Percentiles rank a stretch among this genome's conserved stretches.
Evolutionary conservation across 2,113 vertebrate species (phyloP).

Genomic region (Daboia siamensis): DNA sequence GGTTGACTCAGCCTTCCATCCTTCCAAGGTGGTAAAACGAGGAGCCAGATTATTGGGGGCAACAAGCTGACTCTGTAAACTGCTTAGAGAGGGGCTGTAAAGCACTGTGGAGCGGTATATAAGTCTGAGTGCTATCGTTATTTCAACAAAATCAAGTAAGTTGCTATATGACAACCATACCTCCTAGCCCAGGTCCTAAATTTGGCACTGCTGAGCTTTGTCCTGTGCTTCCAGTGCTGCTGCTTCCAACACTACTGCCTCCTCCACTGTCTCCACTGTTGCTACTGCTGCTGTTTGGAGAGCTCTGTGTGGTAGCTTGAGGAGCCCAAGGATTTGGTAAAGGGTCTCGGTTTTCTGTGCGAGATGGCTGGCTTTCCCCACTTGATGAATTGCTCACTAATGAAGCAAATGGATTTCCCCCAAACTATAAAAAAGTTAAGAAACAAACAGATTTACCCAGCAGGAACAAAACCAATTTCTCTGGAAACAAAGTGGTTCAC

Average conservation of each 20-base stretch:
- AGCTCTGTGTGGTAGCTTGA: constrained; percentile 61
- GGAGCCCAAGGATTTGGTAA: constrained; percentile 81
- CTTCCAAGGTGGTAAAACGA: neutral
- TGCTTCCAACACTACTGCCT: constrained; percentile 46
- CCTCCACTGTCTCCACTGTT: constrained; percentile 41
- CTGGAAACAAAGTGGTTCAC: neutral
- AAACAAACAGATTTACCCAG: neutral
- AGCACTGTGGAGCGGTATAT: neutral
- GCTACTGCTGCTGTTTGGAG: constrained; percentile 52
- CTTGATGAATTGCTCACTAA: constrained; percentile 73
- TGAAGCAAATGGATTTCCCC: constrained; percentile 82
- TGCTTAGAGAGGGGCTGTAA: neutral
- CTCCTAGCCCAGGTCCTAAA: constrained; percentile 72
- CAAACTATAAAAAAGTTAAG: constrained; percentile 69
- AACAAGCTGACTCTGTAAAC: neutral
- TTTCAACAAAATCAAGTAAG: neutral
- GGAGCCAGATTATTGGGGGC: neutral
- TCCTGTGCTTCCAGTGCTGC: constrained; percentile 42
- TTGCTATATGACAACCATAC: constrained; percentile 50
- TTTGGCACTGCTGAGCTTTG: constrained; percentile 63
- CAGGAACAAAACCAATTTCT: neutral
- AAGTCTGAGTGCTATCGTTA: neutral
- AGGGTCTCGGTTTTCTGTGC: constrained; percentile 81
- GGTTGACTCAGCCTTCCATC: neutral
- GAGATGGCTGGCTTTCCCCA: constrained; percentile 75